These are phyloP conservation scores for Odontocolon sp. DNA, from an alignment of 2,888 invertebrate species.

Conservation along the genomic window DNA sequence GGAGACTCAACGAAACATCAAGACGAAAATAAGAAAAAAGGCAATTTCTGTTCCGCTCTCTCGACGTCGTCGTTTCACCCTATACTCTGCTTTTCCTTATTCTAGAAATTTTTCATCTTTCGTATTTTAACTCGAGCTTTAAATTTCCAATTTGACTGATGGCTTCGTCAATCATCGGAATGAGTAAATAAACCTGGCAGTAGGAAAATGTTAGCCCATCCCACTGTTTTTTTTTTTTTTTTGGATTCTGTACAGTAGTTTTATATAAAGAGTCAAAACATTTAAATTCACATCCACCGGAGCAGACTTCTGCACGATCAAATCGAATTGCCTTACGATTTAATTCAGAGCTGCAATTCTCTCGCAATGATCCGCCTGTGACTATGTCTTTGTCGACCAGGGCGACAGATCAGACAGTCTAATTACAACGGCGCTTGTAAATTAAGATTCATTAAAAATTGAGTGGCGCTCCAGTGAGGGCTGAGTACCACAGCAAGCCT, in stretches of 20 bases:
- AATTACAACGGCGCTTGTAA: constrained; percentile 71
- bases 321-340: constrained; percentile 52
- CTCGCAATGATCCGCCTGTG: background rate
- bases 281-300: background rate
- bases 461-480: constrained; percentile 42
- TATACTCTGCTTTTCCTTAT: background rate
- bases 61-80: background rate
- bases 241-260: background rate
- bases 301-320: constrained; percentile 10
- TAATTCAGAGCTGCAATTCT: no score
- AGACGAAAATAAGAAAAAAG: no score
- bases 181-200: background rate
- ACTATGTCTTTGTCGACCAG: no score
- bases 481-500: constrained; percentile 39
- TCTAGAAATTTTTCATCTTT: background rate
- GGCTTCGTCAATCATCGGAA: no score
- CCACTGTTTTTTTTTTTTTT: no score
- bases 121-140: background rate
- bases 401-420: constrained; percentile 63
- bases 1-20: background rate
- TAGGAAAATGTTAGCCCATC: background rate
- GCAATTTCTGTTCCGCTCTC: constrained; percentile 11
- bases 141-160: background rate
- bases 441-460: constrained; percentile 69
- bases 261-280: background rate